phyloP scores from a whole-genome alignment of 2,888 invertebrate genomes.

The Maniola hyperantus region DNA sequence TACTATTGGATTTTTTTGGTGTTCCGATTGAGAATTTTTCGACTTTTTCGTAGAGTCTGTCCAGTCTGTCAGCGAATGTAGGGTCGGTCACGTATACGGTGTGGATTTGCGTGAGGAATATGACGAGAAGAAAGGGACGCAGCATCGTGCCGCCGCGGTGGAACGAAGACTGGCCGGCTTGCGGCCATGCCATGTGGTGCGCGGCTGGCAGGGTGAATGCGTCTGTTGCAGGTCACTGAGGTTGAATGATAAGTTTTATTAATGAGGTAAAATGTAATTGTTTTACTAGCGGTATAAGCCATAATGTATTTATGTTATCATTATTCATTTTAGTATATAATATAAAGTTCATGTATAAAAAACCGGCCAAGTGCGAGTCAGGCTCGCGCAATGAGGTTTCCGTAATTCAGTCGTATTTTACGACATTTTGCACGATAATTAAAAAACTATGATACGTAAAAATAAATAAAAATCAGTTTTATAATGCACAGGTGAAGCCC shows the following conservation, averaged over 20 bases:
- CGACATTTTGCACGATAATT: too few species aligned
- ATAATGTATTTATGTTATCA: background rate
- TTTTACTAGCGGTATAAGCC: background rate
- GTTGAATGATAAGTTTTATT: constrained; percentile 20
- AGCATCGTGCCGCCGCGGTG: constrained; percentile 63
- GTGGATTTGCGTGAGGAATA: constrained; percentile 56
- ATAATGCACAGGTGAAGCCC: too few species aligned
- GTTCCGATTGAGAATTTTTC: constrained; percentile 59
- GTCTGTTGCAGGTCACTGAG: constrained; percentile 25
- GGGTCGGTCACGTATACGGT: constrained; percentile 65
- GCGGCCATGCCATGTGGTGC: constrained; percentile 43
- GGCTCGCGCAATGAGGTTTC: too few species aligned
- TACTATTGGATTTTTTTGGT: constrained; percentile 44
- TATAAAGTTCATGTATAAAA: background rate
- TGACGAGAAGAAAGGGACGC: constrained; percentile 55
- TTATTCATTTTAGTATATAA: background rate
- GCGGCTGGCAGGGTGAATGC: constrained; percentile 45
- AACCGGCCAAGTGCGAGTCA: too few species aligned
- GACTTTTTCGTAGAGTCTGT: constrained; percentile 64
- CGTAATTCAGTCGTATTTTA: too few species aligned
- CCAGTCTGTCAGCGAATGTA: constrained; percentile 59
- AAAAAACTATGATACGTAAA: too few species aligned
- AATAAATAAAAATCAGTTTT: too few species aligned
- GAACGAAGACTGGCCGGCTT: constrained; percentile 54
- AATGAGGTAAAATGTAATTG: constrained; percentile 2